Conservation (phyloP, 2,888 invertebrate species). For the Griposia aprilina region DNA sequence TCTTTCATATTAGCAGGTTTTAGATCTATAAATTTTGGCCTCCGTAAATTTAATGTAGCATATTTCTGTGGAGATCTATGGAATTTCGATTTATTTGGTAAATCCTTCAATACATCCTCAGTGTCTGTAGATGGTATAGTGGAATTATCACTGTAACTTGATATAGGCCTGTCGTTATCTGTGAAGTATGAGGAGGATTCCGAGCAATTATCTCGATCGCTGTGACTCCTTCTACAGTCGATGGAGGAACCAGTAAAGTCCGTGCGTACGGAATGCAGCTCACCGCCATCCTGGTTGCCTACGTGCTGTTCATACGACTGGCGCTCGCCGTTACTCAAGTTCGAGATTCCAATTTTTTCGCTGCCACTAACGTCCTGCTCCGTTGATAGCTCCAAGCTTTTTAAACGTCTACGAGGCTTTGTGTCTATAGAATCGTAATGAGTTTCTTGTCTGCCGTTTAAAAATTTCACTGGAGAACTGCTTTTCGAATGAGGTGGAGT, state of each 20-base stretch:
- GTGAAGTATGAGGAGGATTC: conserved; percentile 89
- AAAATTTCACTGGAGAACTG: conserved; percentile 82
- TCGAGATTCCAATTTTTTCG: conserved; percentile 82
- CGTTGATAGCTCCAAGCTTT: conserved; percentile 83
- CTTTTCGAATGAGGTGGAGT: conserved; percentile 83
- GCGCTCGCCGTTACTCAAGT: conserved; percentile 85
- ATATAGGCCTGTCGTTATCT: conserved; percentile 88
- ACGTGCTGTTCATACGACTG: conserved; percentile 83
- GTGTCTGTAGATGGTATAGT: conserved; percentile 89
- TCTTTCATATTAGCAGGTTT: conserved; percentile 80
- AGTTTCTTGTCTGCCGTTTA: conserved; percentile 81
- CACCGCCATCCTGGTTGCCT: conserved; percentile 83
- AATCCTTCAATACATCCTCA: conserved; percentile 87
- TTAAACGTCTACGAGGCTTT: conserved; percentile 86
- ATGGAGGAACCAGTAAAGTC: conserved; percentile 85
- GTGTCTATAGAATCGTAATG: conserved; percentile 89
- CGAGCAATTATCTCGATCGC: conserved; percentile 89
- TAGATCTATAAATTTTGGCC: conserved; percentile 88
- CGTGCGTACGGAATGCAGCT: conserved; percentile 87
- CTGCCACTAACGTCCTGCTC: conserved; percentile 78
- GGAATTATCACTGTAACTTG: conserved; percentile 89
- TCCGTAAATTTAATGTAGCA: conserved; percentile 86
- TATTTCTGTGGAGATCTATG: conserved; percentile 89
- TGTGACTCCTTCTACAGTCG: conserved; percentile 87
- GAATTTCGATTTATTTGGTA: conserved; percentile 87